These are phyloP conservation scores for Hydrolagus affinis DNA, from an alignment of 2,113 vertebrate genomes.

Conservation along the genomic window DNA sequence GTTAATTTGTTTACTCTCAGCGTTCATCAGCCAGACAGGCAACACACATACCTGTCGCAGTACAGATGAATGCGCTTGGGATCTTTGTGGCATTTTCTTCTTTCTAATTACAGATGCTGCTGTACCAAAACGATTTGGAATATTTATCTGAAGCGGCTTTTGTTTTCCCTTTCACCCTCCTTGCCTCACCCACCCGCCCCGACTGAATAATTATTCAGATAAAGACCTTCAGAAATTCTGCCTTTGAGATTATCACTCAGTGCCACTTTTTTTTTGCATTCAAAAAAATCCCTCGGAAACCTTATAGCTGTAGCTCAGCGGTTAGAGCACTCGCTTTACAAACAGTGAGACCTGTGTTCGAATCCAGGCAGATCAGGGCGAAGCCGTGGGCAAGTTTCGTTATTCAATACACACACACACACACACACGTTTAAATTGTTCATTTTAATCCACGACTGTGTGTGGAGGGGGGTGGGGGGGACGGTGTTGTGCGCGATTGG, in stretches of 20 bases:
- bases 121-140: background rate
- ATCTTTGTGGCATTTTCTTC: background rate
- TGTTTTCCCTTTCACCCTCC: background rate
- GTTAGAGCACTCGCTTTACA: too few species aligned
- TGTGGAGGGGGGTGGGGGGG: too few species aligned
- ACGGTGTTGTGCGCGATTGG: too few species aligned
- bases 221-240: background rate
- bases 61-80: background rate
- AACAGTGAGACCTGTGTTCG: too few species aligned
- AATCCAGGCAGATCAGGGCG: too few species aligned
- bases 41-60: background rate
- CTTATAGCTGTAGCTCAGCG: too few species aligned
- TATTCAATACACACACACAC: too few species aligned
- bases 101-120: background rate
- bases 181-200: too few species aligned
- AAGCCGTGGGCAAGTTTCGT: too few species aligned
- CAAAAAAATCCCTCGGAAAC: background rate
- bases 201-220: background rate
- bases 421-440: too few species aligned
- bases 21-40: background rate
- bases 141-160: background rate
- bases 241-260: background rate
- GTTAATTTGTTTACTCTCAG: constrained; percentile 44
- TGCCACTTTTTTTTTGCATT: background rate
- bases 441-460: too few species aligned